phyloP scores from a whole-genome alignment of 2,113 vertebrate genomes.

The Perccottus glenii region DNA sequence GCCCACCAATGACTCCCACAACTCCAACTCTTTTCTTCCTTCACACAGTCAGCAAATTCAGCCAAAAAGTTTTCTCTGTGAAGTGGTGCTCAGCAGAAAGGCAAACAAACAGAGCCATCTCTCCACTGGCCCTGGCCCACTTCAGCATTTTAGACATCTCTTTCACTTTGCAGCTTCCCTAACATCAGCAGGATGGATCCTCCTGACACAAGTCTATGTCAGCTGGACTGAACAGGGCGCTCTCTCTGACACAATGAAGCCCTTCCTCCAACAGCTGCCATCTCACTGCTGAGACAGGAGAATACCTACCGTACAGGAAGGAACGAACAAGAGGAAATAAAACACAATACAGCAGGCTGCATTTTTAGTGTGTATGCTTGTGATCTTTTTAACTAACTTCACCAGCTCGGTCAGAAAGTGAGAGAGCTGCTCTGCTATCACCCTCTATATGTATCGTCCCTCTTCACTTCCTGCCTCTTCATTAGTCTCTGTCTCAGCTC shows the following conservation, averaged over 20 bases:
- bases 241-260: constrained; percentile 68
- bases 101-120: constrained; percentile 68
- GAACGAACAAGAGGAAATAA: constrained; percentile 51
- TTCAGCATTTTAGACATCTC: constrained; percentile 74
- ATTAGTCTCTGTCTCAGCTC: constrained; percentile 56
- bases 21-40: constrained; percentile 35
- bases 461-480: constrained; percentile 56
- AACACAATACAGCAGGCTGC: constrained; percentile 47
- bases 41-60: constrained; percentile 63
- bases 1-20: constrained; percentile 65
- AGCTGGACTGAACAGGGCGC: constrained; percentile 65
- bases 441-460: constrained; percentile 36
- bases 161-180: constrained; percentile 68
- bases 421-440: constrained; percentile 31
- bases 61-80: constrained; percentile 59
- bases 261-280: constrained; percentile 51
- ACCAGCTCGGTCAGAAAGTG: constrained; percentile 16
- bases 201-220: constrained; percentile 75
- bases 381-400: constrained; percentile 52
- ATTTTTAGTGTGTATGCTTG: constrained; percentile 29
- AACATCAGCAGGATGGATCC: constrained; percentile 76
- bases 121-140: constrained; percentile 58
- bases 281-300: constrained; percentile 57
- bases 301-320: constrained; percentile 43
- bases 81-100: constrained; percentile 75